phyloP scores from a whole-genome alignment of 1,140 invertebrate genomes.

The Brachionus asplanchnoidis region DNA sequence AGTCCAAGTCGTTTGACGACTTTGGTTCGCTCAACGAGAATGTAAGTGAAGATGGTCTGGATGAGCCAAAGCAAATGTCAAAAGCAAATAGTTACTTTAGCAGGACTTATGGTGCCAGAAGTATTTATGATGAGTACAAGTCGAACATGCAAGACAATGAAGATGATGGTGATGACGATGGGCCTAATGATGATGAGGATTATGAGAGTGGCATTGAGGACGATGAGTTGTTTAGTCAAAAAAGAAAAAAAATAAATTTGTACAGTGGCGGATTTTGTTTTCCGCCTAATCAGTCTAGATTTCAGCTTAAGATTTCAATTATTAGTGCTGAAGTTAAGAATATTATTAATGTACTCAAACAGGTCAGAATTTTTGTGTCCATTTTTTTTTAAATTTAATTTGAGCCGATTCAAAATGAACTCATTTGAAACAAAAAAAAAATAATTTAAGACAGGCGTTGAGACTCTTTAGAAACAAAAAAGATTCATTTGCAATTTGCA shows the following conservation, averaged over 20 bases:
- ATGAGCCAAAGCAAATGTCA: neutral
- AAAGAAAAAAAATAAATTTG: neutral
- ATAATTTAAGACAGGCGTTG: neutral
- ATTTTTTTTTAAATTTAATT: neutral
- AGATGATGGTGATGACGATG: constrained; percentile 48
- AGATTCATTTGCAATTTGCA: neutral
- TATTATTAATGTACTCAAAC: constrained; percentile 89
- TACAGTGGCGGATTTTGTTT: constrained; percentile 6
- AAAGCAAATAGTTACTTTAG: neutral
- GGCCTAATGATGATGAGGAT: constrained; percentile 48
- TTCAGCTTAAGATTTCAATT: constrained; percentile 90
- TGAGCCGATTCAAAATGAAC: neutral
- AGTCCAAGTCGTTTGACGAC: neutral
- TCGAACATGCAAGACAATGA: constrained; percentile 6
- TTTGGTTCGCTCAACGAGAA: neutral
- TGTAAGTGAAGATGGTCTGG: neutral
- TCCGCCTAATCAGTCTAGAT: constrained; percentile 24
- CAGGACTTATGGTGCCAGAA: neutral
- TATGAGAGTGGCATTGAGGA: constrained; percentile 54
- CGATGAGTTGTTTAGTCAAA: constrained; percentile 30
- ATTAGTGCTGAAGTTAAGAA: constrained; percentile 94
- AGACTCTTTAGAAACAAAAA: neutral
- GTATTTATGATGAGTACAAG: constrained; percentile 52
- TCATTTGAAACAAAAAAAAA: neutral
- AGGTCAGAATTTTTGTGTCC: constrained; percentile 68